Percentiles rank a stretch among this genome's conserved stretches.
Evolutionary conservation across 2,888 invertebrate species (phyloP).

Genomic region (Torymus texanus): DNA sequence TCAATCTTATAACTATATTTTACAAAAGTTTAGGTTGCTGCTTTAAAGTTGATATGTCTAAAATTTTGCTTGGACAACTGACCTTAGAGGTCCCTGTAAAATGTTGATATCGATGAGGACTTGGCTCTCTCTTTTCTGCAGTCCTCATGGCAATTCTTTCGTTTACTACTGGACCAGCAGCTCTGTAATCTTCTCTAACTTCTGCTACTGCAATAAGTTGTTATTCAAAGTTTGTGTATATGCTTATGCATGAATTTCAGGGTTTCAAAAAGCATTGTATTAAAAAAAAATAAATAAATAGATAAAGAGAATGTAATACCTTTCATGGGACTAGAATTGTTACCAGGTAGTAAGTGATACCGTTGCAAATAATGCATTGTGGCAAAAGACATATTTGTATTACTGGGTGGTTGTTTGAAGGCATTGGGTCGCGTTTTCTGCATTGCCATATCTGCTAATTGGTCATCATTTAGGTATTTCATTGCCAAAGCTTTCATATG

Average conservation of each 20-base stretch:
- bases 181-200: constrained; percentile 40
- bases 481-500: constrained; percentile 78
- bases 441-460: constrained; percentile 71
- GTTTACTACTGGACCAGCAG: constrained; percentile 18
- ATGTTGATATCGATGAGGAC: constrained; percentile 49
- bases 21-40: constrained; percentile 82
- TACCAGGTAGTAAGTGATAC: constrained; percentile 79
- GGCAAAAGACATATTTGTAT: constrained; percentile 82
- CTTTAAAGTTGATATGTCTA: constrained; percentile 83
- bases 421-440: constrained; percentile 65
- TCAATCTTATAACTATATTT: constrained; percentile 40
- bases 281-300: neutral
- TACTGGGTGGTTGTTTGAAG: constrained; percentile 68
- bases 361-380: constrained; percentile 84
- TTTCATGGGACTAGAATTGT: constrained; percentile 58
- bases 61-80: constrained; percentile 77
- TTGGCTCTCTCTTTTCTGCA: constrained; percentile 54
- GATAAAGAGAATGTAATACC: constrained; percentile 58
- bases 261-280: neutral
- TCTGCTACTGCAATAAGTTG: constrained; percentile 21
- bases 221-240: too few relatives aligned
- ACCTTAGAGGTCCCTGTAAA: constrained; percentile 62
- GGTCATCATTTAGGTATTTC: constrained; percentile 78
- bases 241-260: too few relatives aligned
- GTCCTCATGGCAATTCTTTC: constrained; percentile 48